Evolutionary conservation across 64 coral and sea anemone species (phyloP), one percentile per base, ranked within the genome.

Genomic region (Dendronephthya gigantea): DNA sequence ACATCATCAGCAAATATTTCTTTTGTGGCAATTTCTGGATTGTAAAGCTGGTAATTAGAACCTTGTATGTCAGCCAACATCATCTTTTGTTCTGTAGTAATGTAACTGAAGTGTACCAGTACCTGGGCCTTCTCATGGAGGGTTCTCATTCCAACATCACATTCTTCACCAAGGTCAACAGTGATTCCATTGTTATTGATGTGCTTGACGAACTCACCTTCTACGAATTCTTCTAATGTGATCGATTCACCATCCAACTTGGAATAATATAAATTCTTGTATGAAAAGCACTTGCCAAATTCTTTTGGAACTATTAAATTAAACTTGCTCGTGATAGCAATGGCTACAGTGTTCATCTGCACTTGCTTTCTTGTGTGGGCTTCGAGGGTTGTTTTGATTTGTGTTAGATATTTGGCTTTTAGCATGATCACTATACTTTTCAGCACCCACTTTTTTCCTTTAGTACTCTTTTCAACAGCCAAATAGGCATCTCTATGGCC

Each of bases 31-130:
- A 90, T 90, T 82, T 90, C 90, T 17, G 90, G 84, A 29, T 87
- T 50, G 70, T 84, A 84, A 41, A 90, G 23, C 16, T 34, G 29
- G 41, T 86, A 90, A 9, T 70, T 47, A 30, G 84, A 86, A 1
- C 89, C 89, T 39, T 90, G 89, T 15, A 90, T 86, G 39, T 90
- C 84, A 30, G 62, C 16, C 2, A 91, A 49, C 90, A 91, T 91
- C 30, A 88, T 76, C 52, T 88, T 72, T 16, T 84, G 43, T 11
- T 93, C 65, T 49, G 88, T 74, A 10, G 49, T 12, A 41, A 38
- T 43, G 79, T 89, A 83, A n/a, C 40, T 85, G 48, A 79, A 90
- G 70, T 90, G 83, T 22, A 86, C 84, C 32, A 86, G 49, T 41
- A 23, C 48, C 40, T 90, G 69, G 39, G 83, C 89, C 85, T 90